phyloP scores from a whole-genome alignment of 2,797 vertebrate genomes.

The Cossypha dichroa region DNA sequence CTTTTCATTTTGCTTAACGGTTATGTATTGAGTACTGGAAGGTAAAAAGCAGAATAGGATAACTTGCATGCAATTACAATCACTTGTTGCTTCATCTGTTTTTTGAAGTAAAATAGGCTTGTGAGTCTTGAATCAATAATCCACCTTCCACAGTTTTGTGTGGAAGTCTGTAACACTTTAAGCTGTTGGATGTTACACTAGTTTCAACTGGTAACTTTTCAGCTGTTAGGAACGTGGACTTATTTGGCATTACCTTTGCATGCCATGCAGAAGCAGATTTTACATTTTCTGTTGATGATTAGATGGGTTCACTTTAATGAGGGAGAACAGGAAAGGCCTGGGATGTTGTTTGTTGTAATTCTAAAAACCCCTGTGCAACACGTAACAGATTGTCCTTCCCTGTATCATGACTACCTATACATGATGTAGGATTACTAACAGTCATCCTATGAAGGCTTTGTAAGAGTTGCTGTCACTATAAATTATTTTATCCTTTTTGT shows the following conservation, averaged over 20 bases:
- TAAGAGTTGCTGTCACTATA: not conserved
- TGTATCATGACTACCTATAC: not conserved
- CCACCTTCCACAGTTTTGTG: not conserved
- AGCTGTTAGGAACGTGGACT: not conserved
- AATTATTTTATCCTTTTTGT: not conserved
- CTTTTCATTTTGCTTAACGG: not conserved
- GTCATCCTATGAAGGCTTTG: not conserved
- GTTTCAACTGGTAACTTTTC: not conserved
- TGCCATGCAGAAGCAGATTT: not conserved
- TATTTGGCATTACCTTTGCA: not conserved
- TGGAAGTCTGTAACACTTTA: not conserved
- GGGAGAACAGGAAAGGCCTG: not conserved
- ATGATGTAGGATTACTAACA: not conserved
- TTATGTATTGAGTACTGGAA: not conserved
- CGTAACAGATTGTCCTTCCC: not conserved
- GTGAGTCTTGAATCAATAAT: not conserved
- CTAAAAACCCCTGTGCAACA: accelerated
- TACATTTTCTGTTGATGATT: accelerated
- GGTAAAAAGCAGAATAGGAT: not conserved
- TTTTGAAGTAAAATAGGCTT: not conserved
- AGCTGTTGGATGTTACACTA: not conserved
- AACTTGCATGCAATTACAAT: not conserved
- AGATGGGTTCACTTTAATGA: not conserved
- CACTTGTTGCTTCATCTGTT: not conserved
- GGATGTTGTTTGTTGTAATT: not conserved